Evolutionary conservation across 2,797 vertebrate genomes (phyloP).

Genomic region (Esox masquinongy): DNA sequence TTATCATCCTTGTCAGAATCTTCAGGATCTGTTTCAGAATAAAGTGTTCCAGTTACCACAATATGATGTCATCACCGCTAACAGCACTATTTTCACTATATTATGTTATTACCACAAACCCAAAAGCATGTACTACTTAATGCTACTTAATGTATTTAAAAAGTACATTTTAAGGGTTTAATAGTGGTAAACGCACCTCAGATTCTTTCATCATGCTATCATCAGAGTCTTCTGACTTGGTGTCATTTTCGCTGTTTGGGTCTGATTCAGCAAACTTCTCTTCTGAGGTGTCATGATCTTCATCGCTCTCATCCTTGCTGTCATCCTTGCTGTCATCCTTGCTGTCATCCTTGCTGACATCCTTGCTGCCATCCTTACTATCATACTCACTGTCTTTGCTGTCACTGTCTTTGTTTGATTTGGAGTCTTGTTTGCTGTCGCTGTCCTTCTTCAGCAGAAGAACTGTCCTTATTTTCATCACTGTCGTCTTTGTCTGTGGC

Average conservation of each 20-base stretch:
- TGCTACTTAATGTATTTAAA: background rate
- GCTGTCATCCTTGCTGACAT: background rate
- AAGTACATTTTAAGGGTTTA: background rate
- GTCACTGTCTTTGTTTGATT: constrained; percentile 1
- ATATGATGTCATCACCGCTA: background rate
- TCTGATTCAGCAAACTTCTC: background rate
- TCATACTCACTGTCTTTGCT: background rate
- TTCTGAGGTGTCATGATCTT: too few relatives aligned
- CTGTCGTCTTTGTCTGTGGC: constrained; percentile 33
- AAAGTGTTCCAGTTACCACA: background rate
- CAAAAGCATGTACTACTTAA: background rate
- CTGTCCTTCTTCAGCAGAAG: constrained; percentile 11
- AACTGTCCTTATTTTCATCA: constrained; percentile 6
- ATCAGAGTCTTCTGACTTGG: background rate
- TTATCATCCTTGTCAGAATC: constrained; percentile 3
- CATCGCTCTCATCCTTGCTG: background rate
- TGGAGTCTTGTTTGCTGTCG: background rate
- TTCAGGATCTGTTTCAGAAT: background rate
- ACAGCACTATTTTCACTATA: too few relatives aligned
- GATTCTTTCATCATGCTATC: background rate
- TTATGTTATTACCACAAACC: background rate
- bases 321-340: background rate
- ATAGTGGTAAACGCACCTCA: background rate
- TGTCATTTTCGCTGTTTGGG: background rate
- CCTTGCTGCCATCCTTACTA: background rate